phyloP scores from a whole-genome alignment of 1,140 invertebrate species.

The Drosophila arizonae region DNA sequence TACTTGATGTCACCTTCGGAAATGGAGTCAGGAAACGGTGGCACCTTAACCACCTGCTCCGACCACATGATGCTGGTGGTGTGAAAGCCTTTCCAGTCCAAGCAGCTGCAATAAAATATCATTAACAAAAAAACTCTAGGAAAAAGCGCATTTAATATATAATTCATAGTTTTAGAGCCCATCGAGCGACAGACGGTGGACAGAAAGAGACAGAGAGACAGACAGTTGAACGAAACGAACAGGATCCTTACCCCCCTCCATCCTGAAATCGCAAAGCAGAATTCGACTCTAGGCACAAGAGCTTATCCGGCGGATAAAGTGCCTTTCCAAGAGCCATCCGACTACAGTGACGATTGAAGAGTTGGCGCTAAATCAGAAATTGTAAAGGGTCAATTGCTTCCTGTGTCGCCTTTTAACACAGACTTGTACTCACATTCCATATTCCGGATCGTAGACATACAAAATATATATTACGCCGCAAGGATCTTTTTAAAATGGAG shows the following conservation, averaged over 20 bases:
- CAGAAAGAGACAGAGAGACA: too few relatives aligned
- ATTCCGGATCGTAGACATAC: conserved; percentile 48
- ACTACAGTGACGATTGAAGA: conserved; percentile 48
- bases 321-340: conserved; percentile 28
- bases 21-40: conserved; percentile 98
- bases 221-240: not conserved
- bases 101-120: not conserved
- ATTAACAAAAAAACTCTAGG: too few relatives aligned
- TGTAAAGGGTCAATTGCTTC: too few relatives aligned
- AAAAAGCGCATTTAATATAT: too few relatives aligned
- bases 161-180: too few relatives aligned
- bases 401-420: too few relatives aligned
- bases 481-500: conserved; percentile 50
- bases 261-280: conserved; percentile 11
- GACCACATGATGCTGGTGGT: conserved; percentile 72
- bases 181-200: too few relatives aligned
- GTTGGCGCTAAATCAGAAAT: conserved; percentile 13
- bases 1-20: conserved; percentile 98
- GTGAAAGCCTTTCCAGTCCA: conserved; percentile 59
- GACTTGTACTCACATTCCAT: conserved; percentile 56
- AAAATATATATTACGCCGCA: conserved; percentile 41
- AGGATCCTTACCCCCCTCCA: conserved; percentile 20
- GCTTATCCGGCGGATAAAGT: conserved; percentile 15
- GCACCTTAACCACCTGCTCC: conserved; percentile 89
- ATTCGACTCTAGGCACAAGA: conserved; percentile 19